Evolutionary conservation across 1,140 invertebrate species (phyloP).

Genomic region (Aphelenchoides fujianensis): DNA sequence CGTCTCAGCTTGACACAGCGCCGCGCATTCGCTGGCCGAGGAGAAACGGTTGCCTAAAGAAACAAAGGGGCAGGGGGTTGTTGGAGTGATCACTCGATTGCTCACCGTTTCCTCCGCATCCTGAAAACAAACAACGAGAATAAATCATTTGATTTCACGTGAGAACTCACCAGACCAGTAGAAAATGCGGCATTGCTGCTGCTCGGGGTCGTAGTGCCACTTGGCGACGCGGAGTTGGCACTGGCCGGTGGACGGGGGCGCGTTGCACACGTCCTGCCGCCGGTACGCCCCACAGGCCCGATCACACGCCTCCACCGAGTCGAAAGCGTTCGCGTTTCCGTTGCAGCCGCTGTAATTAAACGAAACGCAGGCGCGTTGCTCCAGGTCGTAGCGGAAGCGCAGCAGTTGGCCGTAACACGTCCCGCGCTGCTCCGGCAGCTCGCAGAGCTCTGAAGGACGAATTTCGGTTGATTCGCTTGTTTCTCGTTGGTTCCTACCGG

Average conservation of each 20-base stretch:
- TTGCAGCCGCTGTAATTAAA: slow-evolving; percentile 59
- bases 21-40: slow-evolving; percentile 53
- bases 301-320: slow-evolving; percentile 52
- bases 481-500: slow-evolving; percentile 35
- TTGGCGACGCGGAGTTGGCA: slow-evolving; percentile 65
- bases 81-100: too few relatives aligned
- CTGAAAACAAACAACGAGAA: too few relatives aligned
- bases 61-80: too few relatives aligned
- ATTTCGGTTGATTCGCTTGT: background rate
- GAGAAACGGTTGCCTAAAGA: slow-evolving; percentile 59
- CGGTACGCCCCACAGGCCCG: slow-evolving; percentile 58
- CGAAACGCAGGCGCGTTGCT: slow-evolving; percentile 41
- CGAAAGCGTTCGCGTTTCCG: slow-evolving; percentile 55
- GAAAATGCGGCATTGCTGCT: slow-evolving; percentile 50
- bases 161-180: slow-evolving; percentile 53
- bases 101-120: too few relatives aligned
- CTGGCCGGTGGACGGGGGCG: slow-evolving; percentile 74
- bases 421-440: slow-evolving; percentile 54
- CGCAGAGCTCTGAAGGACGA: slow-evolving; percentile 46
- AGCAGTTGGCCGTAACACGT: slow-evolving; percentile 54
- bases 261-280: slow-evolving; percentile 69
- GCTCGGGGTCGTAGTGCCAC: slow-evolving; percentile 52
- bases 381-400: slow-evolving; percentile 50
- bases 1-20: slow-evolving; percentile 47
- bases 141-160: too few relatives aligned